Evolutionary conservation across 1,140 invertebrate genomes (phyloP).

Genomic region (Ganaspis sp.): DNA sequence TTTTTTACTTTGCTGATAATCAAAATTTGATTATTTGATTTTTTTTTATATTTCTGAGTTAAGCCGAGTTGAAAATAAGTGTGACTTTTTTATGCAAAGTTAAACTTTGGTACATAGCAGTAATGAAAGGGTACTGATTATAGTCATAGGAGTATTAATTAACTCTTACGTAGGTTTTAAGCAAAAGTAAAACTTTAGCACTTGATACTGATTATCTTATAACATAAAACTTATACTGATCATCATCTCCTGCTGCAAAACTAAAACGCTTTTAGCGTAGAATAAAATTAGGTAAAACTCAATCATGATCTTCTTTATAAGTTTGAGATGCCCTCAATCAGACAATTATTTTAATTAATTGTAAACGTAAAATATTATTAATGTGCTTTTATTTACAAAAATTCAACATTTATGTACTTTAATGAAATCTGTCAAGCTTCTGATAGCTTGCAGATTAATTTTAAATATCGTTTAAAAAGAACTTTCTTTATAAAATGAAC

Average conservation of each 20-base stretch:
- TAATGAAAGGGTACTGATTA: neutral
- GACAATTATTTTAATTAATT: neutral
- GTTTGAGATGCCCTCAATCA: neutral
- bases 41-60: neutral
- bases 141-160: neutral
- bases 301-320: neutral
- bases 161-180: neutral
- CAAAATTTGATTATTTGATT: slow-evolving; percentile 17
- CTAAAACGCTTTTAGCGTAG: slow-evolving; percentile 16
- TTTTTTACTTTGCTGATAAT: slow-evolving; percentile 25
- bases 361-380: neutral
- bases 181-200: neutral
- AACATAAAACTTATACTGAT: neutral
- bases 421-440: neutral
- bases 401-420: neutral
- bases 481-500: too few relatives aligned
- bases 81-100: neutral
- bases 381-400: neutral
- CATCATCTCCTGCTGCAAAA: neutral
- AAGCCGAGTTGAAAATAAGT: neutral
- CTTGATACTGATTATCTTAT: slow-evolving; percentile 5
- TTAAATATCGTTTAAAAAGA: neutral
- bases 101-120: neutral
- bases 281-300: neutral
- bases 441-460: neutral